Conservation (phyloP, 2,113 vertebrate species). For the Tor tambroides region DNA sequence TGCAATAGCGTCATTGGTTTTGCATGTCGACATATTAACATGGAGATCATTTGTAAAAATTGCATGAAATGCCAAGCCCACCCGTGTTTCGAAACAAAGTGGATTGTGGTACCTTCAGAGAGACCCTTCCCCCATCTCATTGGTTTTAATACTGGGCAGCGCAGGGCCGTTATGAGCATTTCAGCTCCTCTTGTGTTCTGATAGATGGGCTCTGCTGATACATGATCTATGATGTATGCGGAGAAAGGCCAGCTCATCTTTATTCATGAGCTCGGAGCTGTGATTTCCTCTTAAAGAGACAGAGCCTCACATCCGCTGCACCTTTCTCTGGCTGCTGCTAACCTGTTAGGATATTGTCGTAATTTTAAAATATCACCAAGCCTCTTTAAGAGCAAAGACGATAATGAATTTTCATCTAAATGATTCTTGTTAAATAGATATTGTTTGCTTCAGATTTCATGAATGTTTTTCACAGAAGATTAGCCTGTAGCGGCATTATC, state of each 20-base stretch:
- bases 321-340: background rate
- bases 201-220: conserved; percentile 75
- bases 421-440: conserved; percentile 39
- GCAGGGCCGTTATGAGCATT: conserved; percentile 54
- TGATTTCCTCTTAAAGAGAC: conserved; percentile 78
- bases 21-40: conserved; percentile 28
- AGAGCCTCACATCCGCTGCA: conserved; percentile 56
- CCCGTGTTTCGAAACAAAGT: conserved; percentile 11
- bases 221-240: conserved; percentile 83
- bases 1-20: conserved; percentile 15
- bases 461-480: conserved; percentile 58
- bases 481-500: conserved; percentile 52
- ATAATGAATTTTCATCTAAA: conserved; percentile 35
- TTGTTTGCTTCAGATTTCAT: conserved; percentile 51
- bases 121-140: conserved; percentile 38
- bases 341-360: background rate
- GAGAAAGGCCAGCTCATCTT: conserved; percentile 83
- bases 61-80: conserved; percentile 26
- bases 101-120: conserved; percentile 35
- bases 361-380: conserved; percentile 5
- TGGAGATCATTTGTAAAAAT: conserved; percentile 23
- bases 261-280: conserved; percentile 79
- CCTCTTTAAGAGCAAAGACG: background rate
- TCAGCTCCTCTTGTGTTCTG: conserved; percentile 60
- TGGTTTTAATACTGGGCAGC: conserved; percentile 58